phyloP scores from a whole-genome alignment of 2,888 invertebrate species.

The Phytoseiulus persimilis region DNA sequence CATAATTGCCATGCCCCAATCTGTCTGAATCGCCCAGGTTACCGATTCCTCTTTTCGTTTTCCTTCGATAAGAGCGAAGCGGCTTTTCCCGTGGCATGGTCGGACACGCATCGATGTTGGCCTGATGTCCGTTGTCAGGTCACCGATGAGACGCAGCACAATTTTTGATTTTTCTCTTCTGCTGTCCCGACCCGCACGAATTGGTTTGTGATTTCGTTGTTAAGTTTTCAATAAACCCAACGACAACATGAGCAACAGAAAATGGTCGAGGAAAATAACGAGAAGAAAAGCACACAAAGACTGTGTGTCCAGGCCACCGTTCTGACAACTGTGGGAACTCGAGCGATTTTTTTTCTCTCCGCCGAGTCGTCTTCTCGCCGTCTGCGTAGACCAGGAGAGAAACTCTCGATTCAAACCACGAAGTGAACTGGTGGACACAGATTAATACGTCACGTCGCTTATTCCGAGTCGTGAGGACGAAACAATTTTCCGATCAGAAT shows the following conservation, averaged over 20 bases:
- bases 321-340: neutral
- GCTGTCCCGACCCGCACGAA: neutral
- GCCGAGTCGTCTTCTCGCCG: neutral
- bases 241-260: neutral
- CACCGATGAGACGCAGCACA: neutral
- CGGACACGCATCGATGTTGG: neutral
- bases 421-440: neutral
- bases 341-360: neutral
- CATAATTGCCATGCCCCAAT: too few species aligned
- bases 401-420: neutral
- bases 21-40: neutral
- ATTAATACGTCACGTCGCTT: neutral
- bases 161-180: neutral
- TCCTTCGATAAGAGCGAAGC: neutral
- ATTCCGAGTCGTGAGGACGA: neutral
- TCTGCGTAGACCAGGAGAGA: neutral
- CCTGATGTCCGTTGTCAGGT: neutral
- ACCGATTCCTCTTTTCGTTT: neutral
- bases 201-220: conserved; percentile 5
- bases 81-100: neutral
- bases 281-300: neutral
- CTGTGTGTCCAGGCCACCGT: neutral
- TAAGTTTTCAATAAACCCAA: neutral
- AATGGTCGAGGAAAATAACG: neutral
- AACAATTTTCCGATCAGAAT: neutral